These are phyloP conservation scores for Boleophthalmus pectinirostris DNA, from an alignment of 2,113 vertebrate species.

Conservation along the genomic window DNA sequence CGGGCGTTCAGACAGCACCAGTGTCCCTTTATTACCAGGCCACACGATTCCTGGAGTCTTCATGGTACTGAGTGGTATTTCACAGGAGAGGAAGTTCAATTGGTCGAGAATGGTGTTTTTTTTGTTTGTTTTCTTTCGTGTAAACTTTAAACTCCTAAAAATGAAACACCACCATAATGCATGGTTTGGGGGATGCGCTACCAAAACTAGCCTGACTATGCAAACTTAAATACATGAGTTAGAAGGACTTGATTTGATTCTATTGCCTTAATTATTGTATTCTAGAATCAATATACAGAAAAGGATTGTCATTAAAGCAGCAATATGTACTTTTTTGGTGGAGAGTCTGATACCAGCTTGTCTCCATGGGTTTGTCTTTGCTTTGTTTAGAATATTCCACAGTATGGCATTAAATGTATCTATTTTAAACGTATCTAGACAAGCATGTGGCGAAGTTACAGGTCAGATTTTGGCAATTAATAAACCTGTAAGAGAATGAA, in stretches of 20 bases:
- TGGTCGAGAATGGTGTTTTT: neutral
- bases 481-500: too few relatives aligned
- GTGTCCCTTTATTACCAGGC: neutral
- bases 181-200: slow-evolving; percentile 9
- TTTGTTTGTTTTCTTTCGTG: neutral
- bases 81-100: slow-evolving; percentile 8
- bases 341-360: too few relatives aligned
- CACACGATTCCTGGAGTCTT: neutral
- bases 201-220: too few relatives aligned
- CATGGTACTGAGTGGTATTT: neutral
- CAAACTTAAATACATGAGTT: neutral
- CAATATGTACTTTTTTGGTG: neutral
- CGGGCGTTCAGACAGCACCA: neutral
- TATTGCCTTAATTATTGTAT: neutral
- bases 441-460: too few relatives aligned
- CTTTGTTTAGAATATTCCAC: neutral
- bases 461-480: too few relatives aligned
- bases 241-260: neutral
- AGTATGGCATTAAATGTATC: neutral
- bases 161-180: slow-evolving; percentile 31
- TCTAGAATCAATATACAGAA: neutral
- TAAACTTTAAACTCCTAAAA: slow-evolving; percentile 19
- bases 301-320: neutral
- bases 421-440: too few relatives aligned
- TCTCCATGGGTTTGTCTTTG: neutral